These are phyloP conservation scores for Rhinophrynus dorsalis DNA, from an alignment of 2,797 vertebrate species.

Conservation along the genomic window DNA sequence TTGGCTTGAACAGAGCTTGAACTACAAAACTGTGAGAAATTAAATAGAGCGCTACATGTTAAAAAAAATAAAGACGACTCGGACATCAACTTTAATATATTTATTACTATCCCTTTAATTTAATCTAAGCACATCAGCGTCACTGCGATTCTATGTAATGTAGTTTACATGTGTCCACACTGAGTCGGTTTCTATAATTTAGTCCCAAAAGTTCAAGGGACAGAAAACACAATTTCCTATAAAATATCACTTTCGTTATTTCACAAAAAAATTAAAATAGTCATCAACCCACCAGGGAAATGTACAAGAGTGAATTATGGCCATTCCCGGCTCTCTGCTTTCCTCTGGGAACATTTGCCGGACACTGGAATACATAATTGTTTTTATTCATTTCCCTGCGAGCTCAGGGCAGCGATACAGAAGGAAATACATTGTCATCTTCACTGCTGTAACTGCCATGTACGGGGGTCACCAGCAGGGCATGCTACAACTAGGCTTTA, in stretches of 20 bases:
- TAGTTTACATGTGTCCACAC: no score
- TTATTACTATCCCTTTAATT: no score
- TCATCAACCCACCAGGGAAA: neutral
- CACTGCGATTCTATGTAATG: no score
- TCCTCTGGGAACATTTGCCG: neutral
- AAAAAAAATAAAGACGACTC: no score
- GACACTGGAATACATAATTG: conserved; percentile 3
- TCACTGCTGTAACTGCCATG: neutral
- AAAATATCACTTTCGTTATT: neutral
- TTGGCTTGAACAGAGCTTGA: no score
- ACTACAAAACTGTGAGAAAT: no score
- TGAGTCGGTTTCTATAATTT: no score
- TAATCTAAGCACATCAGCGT: no score
- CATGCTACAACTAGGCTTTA: no score
- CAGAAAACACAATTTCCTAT: neutral
- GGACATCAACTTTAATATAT: no score
- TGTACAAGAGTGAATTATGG: neutral
- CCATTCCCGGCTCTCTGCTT: neutral
- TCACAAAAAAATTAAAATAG: neutral
- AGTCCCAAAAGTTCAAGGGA: neutral
- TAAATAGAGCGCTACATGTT: no score
- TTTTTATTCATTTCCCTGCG: neutral
- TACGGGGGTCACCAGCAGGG: no score
- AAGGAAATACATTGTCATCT: neutral
- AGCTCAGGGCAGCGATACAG: neutral